Percentiles rank a stretch among this genome's conserved stretches.
Evolutionary conservation across 2,113 vertebrate genomes (phyloP).

Genomic region (Myodes glareolus): DNA sequence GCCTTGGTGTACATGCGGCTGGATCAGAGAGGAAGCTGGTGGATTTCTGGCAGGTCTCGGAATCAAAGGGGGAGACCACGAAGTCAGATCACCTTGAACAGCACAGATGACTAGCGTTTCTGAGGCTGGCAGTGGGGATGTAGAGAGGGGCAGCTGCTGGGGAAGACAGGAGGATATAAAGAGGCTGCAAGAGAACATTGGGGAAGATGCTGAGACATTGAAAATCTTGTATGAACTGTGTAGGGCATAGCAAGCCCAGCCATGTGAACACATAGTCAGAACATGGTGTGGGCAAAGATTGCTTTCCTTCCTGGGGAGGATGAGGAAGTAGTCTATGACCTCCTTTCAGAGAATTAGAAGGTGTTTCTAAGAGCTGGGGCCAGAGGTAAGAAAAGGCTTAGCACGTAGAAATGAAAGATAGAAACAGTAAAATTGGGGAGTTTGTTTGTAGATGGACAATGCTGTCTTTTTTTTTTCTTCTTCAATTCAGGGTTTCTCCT

Average conservation of each 20-base stretch:
- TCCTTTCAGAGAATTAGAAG: neutral
- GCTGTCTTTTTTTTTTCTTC: no score
- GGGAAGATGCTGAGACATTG: neutral
- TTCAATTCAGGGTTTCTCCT: no score
- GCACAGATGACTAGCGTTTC: neutral
- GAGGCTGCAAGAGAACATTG: neutral
- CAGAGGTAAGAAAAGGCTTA: neutral
- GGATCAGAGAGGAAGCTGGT: neutral
- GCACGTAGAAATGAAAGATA: neutral
- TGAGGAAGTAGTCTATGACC: neutral
- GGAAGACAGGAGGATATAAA: neutral
- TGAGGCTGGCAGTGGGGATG: rapidly evolving
- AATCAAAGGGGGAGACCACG: neutral
- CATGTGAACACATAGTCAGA: neutral
- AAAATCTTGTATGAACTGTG: neutral
- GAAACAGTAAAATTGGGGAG: neutral
- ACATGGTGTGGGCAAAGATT: neutral
- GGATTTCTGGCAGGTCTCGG: neutral
- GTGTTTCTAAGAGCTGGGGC: neutral
- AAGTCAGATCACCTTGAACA: neutral
- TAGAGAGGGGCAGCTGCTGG: neutral
- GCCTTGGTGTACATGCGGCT: neutral
- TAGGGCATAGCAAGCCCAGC: neutral
- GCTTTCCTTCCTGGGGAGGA: neutral
- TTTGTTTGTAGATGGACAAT: neutral